Percentiles rank a stretch among this genome's conserved stretches.
Conservation (phyloP, 2,113 vertebrate genomes). For the Heliornis fulica region DNA sequence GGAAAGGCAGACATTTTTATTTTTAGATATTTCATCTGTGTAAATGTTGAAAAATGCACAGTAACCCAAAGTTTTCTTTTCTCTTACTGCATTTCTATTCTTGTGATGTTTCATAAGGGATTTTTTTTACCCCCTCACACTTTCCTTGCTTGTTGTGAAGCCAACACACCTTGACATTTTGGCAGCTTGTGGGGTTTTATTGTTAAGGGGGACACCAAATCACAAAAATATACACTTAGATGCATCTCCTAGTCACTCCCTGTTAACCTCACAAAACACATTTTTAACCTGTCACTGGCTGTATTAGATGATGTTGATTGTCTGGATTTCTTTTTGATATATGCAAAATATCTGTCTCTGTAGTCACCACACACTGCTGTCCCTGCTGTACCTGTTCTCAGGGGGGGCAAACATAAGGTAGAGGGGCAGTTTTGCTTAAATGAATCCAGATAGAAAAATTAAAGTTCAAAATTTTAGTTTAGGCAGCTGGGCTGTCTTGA, state of each 20-base stretch:
- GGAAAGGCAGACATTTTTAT: conserved; percentile 37
- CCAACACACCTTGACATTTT: not conserved
- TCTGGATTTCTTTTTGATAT: not conserved
- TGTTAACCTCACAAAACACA: not conserved
- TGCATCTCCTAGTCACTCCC: not conserved
- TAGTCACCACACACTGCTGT: not conserved
- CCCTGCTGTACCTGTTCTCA: not conserved
- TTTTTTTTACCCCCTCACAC: too few relatives aligned
- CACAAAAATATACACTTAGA: not conserved
- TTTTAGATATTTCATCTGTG: conserved; percentile 1
- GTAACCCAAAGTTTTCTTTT: not conserved
- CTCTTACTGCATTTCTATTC: not conserved
- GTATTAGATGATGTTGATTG: fast-evolving
- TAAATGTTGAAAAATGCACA: not conserved
- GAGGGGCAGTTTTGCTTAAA: not conserved
- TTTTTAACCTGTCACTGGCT: not conserved
- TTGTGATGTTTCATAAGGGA: not conserved
- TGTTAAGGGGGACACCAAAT: not conserved
- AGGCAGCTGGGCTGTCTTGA: not conserved
- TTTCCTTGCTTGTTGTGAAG: not conserved
- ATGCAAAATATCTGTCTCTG: not conserved
- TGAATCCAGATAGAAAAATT: not conserved
- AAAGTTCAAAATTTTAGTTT: not conserved
- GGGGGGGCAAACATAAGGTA: not conserved
- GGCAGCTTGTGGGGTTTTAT: not conserved